Percentiles rank a stretch among this genome's conserved stretches.
Evolutionary conservation across 2,797 vertebrate genomes (phyloP).

Genomic region (Botia kubotai): DNA sequence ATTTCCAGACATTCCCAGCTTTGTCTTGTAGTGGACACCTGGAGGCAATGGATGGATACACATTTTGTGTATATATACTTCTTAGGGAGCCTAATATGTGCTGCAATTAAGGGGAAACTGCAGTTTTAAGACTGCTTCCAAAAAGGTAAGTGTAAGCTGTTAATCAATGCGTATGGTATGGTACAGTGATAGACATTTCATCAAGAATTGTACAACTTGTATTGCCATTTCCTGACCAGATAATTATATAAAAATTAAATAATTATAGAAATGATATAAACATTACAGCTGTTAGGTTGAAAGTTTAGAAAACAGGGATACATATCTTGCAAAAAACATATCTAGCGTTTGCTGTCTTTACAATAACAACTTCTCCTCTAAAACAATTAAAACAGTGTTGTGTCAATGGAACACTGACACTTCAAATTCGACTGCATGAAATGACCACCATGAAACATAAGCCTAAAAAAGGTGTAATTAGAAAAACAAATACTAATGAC

Average conservation of each 20-base stretch:
- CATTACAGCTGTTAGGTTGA: too few relatives aligned
- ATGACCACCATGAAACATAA: too few relatives aligned
- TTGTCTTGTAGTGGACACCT: not conserved
- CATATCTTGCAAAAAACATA: too few relatives aligned
- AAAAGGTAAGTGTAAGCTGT: conserved; percentile 28
- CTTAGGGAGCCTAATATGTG: not conserved
- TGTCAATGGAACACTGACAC: too few relatives aligned
- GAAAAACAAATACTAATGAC: too few relatives aligned
- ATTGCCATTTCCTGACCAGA: not conserved
- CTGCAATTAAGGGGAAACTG: not conserved
- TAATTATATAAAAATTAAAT: not conserved
- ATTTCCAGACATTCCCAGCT: not conserved
- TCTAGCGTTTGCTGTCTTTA: too few relatives aligned
- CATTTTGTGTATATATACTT: not conserved
- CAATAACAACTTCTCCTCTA: too few relatives aligned
- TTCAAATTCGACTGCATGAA: too few relatives aligned
- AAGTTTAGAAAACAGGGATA: too few relatives aligned
- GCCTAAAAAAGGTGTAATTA: too few relatives aligned
- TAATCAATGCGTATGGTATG: not conserved
- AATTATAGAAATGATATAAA: too few relatives aligned
- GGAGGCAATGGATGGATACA: not conserved
- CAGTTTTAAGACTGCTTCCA: not conserved
- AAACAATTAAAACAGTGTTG: too few relatives aligned
- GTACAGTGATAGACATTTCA: not conserved
- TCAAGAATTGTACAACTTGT: not conserved